phyloP scores from a whole-genome alignment of 2,888 invertebrate species.

The Phasia obesa region DNA sequence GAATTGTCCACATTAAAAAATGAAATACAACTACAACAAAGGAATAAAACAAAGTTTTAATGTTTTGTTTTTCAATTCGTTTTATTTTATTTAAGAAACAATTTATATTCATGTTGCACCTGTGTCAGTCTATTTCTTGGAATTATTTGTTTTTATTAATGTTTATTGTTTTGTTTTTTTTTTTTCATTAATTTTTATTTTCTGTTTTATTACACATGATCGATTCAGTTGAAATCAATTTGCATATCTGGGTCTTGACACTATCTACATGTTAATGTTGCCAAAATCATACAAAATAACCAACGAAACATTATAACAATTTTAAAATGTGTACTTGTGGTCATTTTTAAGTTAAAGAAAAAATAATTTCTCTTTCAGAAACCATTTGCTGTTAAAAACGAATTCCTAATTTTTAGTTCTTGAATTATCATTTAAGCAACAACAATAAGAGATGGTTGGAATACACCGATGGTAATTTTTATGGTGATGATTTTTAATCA shows the following conservation, averaged over 20 bases:
- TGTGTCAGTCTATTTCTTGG: constrained; percentile 71
- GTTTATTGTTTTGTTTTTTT: constrained; percentile 57
- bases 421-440: background rate
- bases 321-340: constrained; percentile 1
- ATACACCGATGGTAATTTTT: background rate
- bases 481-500: constrained; percentile 44
- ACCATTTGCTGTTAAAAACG: constrained; percentile 30
- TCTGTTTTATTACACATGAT: constrained; percentile 58
- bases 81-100: constrained; percentile 54
- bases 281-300: constrained; percentile 57
- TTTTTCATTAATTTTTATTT: constrained; percentile 60
- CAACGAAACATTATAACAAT: constrained; percentile 13
- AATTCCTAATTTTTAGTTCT: constrained; percentile 39
- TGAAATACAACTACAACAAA: constrained; percentile 21
- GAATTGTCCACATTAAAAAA: constrained; percentile 48
- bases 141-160: constrained; percentile 69
- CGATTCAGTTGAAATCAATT: constrained; percentile 75
- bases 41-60: constrained; percentile 40
- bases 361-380: constrained; percentile 68
- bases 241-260: constrained; percentile 81
- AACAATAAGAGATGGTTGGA: background rate
- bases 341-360: constrained; percentile 13
- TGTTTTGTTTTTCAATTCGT: constrained; percentile 24
- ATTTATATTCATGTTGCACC: constrained; percentile 72
- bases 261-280: constrained; percentile 76